A percentile compares a stretch with the other conserved stretches of the same genome.
Conservation (phyloP, 2,113 vertebrate genomes). For the Macquaria ambigua region DNA sequence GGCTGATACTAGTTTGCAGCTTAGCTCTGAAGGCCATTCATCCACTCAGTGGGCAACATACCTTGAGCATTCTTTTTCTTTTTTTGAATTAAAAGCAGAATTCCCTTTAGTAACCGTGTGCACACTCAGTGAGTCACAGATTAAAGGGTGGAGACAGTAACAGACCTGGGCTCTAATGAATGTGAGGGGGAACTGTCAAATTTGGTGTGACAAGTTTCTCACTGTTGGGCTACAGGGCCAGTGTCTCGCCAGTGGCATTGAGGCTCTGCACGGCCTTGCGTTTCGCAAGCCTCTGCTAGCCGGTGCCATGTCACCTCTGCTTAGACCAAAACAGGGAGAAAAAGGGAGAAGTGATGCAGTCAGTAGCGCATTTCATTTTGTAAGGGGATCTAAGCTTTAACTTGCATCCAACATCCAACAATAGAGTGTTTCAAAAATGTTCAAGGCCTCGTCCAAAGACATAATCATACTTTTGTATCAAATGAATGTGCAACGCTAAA, state of each 20-base stretch:
- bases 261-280: background rate
- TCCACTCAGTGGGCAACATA: conserved; percentile 36
- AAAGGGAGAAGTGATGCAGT: conserved; percentile 14
- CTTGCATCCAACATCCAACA: background rate
- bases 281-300: background rate
- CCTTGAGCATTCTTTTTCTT: background rate
- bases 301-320: conserved; percentile 49
- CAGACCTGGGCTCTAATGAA: conserved; percentile 70
- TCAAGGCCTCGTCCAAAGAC: background rate
- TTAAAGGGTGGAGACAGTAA: conserved; percentile 66
- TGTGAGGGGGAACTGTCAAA: conserved; percentile 72
- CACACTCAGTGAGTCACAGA: conserved; percentile 60
- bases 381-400: background rate
- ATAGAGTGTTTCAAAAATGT: background rate
- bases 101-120: conserved; percentile 9
- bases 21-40: conserved; percentile 49
- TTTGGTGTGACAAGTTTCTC: conserved; percentile 62
- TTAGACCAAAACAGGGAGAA: conserved; percentile 43
- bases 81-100: conserved; percentile 40
- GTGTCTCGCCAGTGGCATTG: conserved; percentile 3
- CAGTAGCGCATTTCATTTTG: conserved; percentile 41
- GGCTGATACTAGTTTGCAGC: conserved; percentile 13
- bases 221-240: conserved; percentile 31
- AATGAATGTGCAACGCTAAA: background rate
- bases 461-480: background rate